Evolutionary conservation across 2,888 invertebrate genomes (phyloP), one percentile per base, ranked within the genome.

Genomic region (Hypomecis atomaria): DNA sequence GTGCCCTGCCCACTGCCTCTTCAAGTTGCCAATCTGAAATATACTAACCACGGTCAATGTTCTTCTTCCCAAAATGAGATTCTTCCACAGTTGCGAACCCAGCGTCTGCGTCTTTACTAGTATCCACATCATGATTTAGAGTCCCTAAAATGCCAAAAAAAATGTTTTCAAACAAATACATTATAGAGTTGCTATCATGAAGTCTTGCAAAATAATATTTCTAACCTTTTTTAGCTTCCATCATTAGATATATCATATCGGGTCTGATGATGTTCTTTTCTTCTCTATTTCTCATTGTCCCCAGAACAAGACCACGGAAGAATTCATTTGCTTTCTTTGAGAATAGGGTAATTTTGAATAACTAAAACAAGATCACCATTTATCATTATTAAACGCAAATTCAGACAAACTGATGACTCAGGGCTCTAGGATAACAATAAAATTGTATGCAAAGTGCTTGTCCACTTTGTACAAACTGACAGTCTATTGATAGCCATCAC

Each of bases 171-270:
- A 23, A 23, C 1, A 23, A 23, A 23, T 3, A 3, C 3, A 23
- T 23, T 23, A n/a, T n/a, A 23, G 23, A 3, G 3, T 23, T 23
- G 23, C 23, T 23, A 23, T 23, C 23, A 23, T 23, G 1, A 23
- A 23, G 23, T 23, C 23, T 23, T 23, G 1, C 23, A 23, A 23
- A 23, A 23, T 23, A 23, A 23, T 23, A 23, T 23, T 23, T 23
- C 23, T 23, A 23, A 81, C 89, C 92, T 77, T 90, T 91, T 62
- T 88, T 90, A 7, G 94, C 91, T 74, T 94, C 92, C 87, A 94
- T 87, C 0, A 94, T 79, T 7, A 94, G 71, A 57, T 94, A 90
- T 34, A 94, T 92, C 93, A 94, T 93, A 65, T 93, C 93, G 0
- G 89, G 88, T 23, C 94, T 82, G 8, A 88, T 73, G 11, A 92